Evolutionary conservation across 1,140 invertebrate species (phyloP), one percentile per base, ranked within the genome.

Genomic region (Phymorhynchus buccinoides): DNA sequence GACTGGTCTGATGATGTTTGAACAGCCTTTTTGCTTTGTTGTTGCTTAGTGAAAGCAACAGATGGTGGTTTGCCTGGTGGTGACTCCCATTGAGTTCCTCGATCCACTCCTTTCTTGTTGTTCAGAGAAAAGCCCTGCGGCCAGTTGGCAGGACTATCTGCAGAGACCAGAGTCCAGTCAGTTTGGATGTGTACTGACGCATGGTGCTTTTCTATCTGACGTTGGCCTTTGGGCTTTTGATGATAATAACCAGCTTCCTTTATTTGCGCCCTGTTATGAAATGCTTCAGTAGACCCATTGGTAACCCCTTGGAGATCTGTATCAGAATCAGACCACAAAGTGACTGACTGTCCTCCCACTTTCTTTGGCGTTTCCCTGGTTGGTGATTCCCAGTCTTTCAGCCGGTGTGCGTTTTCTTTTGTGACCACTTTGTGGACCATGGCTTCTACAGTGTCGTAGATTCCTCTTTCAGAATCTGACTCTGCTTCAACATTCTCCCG

Each of bases 151-250:
- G 42, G 41, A 3, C 4, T 3, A 48, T 79, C 42, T 41, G 52
- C 42, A 48, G 6, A 12, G 14, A 79, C 4, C 6, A 79, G 42
- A 39, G 27, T 79, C 77, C 41, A 79, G 44, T 79, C 77, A 2
- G 77, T 79, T 18, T 79, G 77, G 27, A 79, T 30, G 39, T n/a
- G 35, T 41, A 79, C 42, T n/a, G 77, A 48, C 77, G 32, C 42
- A n/a, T 4, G 32, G 1, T 4, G 22, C 16, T 1, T 1, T 32
- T 79, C 77, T 79, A 12, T 1, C 42, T 52, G 6, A n/a, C n/a
- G 22, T 39, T 3, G 2, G 9, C 18, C 1, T 41, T 41, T 41
- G 3, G 9, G 35, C 3, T 39, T 22, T 41, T 71, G 66, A 37
- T 37, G n/a, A 35, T 35, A 35, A 1, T 3, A 32, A 18, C 14